These are phyloP conservation scores for Synergus umbraculus DNA, from an alignment of 2,888 invertebrate genomes.

Conservation along the genomic window DNA sequence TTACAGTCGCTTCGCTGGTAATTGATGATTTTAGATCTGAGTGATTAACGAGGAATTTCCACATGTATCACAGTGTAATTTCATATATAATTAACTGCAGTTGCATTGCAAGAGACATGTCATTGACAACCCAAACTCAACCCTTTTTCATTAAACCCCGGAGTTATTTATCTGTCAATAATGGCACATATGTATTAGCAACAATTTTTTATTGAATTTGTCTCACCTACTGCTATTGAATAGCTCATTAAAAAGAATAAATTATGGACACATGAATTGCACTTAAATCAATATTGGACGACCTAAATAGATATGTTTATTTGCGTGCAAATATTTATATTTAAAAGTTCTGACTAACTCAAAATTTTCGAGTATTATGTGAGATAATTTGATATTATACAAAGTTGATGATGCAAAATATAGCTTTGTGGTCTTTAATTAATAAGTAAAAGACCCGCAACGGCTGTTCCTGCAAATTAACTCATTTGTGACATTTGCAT, in stretches of 20 bases:
- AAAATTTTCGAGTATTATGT: too few relatives aligned
- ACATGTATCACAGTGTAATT: neutral
- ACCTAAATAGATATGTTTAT: neutral
- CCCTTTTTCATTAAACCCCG: neutral
- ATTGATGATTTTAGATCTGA: conserved; percentile 10
- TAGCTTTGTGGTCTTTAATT: neutral
- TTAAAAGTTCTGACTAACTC: neutral
- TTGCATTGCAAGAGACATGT: neutral
- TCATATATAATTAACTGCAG: neutral
- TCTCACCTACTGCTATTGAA: neutral
- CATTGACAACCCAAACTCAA: neutral
- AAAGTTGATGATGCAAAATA: too few relatives aligned
- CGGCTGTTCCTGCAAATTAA: conserved; percentile 6
- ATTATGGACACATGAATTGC: neutral
- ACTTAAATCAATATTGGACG: neutral
- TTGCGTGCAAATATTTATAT: neutral
- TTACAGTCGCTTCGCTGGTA: neutral
- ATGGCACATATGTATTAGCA: neutral
- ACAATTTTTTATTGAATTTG: neutral
- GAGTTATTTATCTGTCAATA: neutral
- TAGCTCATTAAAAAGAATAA: neutral
- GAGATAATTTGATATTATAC: too few relatives aligned
- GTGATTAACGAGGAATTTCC: neutral
- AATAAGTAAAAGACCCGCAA: neutral
- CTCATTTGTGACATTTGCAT: conserved; percentile 18